These are phyloP conservation scores for Chrysochloris asiatica DNA, from an alignment of 2,113 vertebrate species.

Conservation along the genomic window DNA sequence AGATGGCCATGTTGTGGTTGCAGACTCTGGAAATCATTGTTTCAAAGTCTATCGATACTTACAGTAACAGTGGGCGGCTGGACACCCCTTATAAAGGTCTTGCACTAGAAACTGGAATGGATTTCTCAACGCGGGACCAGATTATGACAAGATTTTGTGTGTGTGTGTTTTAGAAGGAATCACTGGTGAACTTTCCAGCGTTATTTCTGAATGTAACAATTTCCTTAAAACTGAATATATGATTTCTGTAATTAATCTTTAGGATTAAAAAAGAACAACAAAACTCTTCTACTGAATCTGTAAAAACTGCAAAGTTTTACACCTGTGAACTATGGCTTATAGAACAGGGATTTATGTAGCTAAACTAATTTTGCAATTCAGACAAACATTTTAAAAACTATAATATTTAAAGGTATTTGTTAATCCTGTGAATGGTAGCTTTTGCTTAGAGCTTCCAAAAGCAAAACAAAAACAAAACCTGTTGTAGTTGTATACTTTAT, in stretches of 20 bases:
- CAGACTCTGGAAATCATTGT: constrained; percentile 99
- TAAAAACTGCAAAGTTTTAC: constrained; percentile 79
- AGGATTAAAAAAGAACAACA: constrained; percentile 71
- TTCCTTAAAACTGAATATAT: constrained; percentile 84
- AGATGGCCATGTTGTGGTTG: constrained; percentile 96
- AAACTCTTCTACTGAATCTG: constrained; percentile 76
- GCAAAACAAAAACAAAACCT: constrained; percentile 73
- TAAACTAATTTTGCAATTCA: constrained; percentile 79
- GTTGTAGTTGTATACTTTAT: constrained; percentile 77
- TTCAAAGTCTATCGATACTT: constrained; percentile 99
- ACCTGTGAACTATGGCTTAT: constrained; percentile 77
- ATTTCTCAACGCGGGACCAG: constrained; percentile 73
- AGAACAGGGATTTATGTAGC: constrained; percentile 81
- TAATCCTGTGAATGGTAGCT: constrained; percentile 78
- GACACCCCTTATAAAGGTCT: constrained; percentile 65
- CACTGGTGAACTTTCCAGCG: constrained; percentile 74
- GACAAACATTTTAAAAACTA: constrained; percentile 67
- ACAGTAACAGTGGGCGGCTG: constrained; percentile 85
- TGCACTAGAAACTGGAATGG: constrained; percentile 78
- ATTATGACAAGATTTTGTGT: constrained; percentile 76
- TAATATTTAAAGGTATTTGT: constrained; percentile 76
- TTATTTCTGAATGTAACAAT: constrained; percentile 84
- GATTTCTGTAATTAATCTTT: constrained; percentile 79
- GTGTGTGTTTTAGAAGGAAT: constrained; percentile 73
- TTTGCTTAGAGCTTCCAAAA: constrained; percentile 81